A percentile compares a stretch with the other conserved stretches of the same genome.
Evolutionary conservation across 2,113 vertebrate species (phyloP).

Genomic region (Mandrillus leucophaeus): DNA sequence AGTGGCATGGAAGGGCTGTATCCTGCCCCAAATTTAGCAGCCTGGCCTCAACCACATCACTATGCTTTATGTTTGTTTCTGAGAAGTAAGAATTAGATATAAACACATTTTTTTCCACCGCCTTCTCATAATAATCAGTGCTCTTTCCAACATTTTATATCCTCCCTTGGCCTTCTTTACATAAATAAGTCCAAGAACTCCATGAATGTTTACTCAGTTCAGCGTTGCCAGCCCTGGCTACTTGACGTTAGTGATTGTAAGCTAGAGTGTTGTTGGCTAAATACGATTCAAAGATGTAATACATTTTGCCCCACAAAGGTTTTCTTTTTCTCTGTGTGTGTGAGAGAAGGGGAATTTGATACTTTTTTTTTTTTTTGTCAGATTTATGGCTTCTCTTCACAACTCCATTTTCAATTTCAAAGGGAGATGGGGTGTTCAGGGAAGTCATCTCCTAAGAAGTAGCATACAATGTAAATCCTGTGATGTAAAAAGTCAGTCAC

Average conservation of each 20-base stretch:
- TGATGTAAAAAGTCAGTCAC: no score
- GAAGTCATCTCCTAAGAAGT: background rate
- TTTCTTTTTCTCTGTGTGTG: background rate
- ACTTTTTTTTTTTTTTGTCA: background rate
- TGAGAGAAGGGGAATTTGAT: background rate
- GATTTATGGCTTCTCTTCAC: background rate
- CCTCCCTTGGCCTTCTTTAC: rapidly evolving
- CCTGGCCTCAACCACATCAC: background rate
- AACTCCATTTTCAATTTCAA: no score
- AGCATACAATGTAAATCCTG: no score
- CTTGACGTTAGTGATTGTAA: no score
- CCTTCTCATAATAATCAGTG: background rate
- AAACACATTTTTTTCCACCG: no score
- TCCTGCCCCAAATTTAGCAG: background rate
- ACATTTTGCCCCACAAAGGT: background rate
- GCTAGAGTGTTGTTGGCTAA: background rate
- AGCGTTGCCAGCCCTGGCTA: no score
- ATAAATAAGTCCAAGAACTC: background rate
- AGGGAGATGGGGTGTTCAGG: background rate
- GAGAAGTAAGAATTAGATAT: no score
- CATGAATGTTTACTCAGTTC: no score
- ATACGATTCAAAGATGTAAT: no score
- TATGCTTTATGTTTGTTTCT: background rate
- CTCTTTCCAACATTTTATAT: background rate
- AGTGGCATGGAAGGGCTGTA: background rate